Evolutionary conservation across 1,140 invertebrate species (phyloP).

Genomic region (Rhopalosiphum padi): DNA sequence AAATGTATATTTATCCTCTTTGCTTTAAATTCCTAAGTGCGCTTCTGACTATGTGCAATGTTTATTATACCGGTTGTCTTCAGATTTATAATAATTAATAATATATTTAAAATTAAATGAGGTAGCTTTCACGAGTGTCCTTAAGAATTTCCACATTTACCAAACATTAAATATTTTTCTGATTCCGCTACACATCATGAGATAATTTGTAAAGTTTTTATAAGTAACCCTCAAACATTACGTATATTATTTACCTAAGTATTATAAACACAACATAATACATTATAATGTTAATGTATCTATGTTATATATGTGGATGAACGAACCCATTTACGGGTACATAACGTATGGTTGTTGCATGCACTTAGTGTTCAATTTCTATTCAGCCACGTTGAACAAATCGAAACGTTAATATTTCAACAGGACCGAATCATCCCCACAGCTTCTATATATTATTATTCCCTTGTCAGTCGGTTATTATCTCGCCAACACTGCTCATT

Average conservation of each 20-base stretch:
- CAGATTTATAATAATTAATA: no score
- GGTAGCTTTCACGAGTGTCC: no score
- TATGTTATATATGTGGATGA: background rate
- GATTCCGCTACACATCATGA: background rate
- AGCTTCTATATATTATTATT: background rate
- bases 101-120: no score
- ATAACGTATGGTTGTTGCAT: background rate
- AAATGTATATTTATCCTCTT: no score
- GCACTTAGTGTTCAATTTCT: conserved; percentile 47
- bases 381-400: conserved; percentile 30
- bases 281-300: background rate
- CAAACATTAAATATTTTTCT: background rate
- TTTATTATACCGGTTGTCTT: no score
- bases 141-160: no score
- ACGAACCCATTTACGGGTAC: background rate
- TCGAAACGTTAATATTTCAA: conserved; percentile 42
- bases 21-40: no score
- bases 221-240: background rate
- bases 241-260: background rate
- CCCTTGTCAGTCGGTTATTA: background rate
- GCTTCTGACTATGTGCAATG: no score
- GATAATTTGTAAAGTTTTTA: background rate
- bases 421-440: background rate
- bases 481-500: no score
- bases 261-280: background rate